Evolutionary conservation across 2,888 invertebrate species (phyloP).

Genomic region (Melangyna quadrimaculata): DNA sequence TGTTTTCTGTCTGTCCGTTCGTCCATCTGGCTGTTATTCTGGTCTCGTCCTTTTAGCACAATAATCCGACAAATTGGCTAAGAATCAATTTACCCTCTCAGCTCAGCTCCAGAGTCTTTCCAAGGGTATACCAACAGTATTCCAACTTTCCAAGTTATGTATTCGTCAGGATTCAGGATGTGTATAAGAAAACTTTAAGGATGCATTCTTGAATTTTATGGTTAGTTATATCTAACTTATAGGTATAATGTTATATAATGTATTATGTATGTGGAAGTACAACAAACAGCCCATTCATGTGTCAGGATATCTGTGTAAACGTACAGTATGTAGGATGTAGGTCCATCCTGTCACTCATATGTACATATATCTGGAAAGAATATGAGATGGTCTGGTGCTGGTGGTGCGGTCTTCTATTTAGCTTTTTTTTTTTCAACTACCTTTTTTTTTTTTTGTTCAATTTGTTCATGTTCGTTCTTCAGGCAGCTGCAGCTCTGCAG

Average conservation of each 20-base stretch:
- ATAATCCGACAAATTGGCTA: constrained; percentile 78
- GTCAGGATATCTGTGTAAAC: constrained; percentile 8
- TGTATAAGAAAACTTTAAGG: constrained; percentile 24
- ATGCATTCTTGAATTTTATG: constrained; percentile 14
- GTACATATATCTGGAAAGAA: background rate
- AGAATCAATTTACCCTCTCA: constrained; percentile 78
- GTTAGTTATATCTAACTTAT: background rate
- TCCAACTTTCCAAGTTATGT: background rate
- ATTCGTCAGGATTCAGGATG: background rate
- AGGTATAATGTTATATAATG: background rate
- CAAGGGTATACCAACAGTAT: too few relatives aligned
- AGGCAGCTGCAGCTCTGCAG: constrained; percentile 10
- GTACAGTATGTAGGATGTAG: background rate
- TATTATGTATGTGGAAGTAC: background rate
- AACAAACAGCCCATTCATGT: constrained; percentile 34
- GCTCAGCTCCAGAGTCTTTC: too few relatives aligned
- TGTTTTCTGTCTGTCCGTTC: constrained; percentile 24
- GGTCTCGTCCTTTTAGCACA: constrained; percentile 64
- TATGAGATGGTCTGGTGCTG: constrained; percentile 8
- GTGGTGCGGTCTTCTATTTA: background rate
- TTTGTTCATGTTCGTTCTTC: constrained; percentile 29
- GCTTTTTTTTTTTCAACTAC: background rate
- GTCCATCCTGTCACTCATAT: constrained; percentile 42
- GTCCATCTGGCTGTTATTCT: constrained; percentile 62
- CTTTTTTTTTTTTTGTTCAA: background rate